Evolutionary conservation across 2,113 vertebrate species (phyloP).

Genomic region (Vidua macroura): DNA sequence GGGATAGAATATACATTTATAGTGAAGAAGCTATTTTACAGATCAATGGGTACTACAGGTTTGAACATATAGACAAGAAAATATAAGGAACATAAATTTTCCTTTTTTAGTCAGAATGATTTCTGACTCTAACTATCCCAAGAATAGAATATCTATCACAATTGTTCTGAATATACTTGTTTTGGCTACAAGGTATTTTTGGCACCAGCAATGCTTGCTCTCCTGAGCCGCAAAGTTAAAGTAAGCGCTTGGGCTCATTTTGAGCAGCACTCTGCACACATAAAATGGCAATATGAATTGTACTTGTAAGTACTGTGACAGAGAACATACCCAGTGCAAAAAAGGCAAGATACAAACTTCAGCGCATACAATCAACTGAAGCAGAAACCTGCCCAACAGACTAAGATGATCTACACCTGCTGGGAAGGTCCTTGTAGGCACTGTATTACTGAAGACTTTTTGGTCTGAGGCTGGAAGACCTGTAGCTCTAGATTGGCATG

Average conservation of each 20-base stretch:
- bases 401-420: background rate
- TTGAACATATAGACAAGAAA: background rate
- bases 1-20: background rate
- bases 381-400: background rate
- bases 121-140: background rate
- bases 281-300: background rate
- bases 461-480: background rate
- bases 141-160: background rate
- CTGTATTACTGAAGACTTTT: background rate
- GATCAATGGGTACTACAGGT: background rate
- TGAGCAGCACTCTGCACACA: background rate
- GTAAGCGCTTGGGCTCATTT: background rate
- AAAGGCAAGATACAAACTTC: background rate
- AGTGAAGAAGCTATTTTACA: background rate
- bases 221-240: background rate
- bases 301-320: background rate
- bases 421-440: background rate
- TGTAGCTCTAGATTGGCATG: background rate
- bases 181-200: background rate
- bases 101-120: background rate
- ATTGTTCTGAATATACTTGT: background rate
- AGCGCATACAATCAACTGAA: background rate
- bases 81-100: background rate
- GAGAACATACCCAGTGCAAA: background rate
- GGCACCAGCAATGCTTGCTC: background rate